Conservation (phyloP, 1,140 invertebrate species). For the Cydia amplana region DNA sequence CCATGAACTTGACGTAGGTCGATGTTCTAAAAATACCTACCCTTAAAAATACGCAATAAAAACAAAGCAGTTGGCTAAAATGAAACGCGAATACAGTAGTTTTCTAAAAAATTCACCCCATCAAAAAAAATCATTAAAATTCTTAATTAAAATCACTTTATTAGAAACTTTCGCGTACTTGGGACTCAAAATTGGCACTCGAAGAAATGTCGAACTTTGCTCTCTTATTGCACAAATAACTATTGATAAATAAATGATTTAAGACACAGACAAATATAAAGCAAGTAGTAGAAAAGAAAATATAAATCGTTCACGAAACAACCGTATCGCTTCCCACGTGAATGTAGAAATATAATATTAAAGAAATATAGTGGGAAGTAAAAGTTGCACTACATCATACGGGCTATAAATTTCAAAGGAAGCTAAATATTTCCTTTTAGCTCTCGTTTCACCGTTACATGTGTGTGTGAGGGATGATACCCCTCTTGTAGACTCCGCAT, state of each 20-base stretch:
- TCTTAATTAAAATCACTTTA: neutral
- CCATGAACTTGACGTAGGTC: neutral
- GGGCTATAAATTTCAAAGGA: slow-evolving; percentile 16
- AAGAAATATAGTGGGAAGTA: neutral
- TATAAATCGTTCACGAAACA: too few species aligned
- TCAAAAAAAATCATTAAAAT: too few species aligned
- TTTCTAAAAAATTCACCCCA: too few species aligned
- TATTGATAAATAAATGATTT: neutral
- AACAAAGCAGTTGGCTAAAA: too few species aligned
- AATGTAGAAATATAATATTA: neutral
- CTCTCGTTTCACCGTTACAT: neutral
- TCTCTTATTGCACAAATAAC: too few species aligned
- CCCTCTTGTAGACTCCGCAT: neutral
- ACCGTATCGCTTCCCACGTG: neutral
- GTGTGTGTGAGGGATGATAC: neutral
- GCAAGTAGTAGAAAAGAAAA: neutral
- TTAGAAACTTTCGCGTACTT: too few species aligned
- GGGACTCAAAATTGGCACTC: too few species aligned
- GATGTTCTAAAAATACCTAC: neutral
- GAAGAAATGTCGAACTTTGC: too few species aligned
- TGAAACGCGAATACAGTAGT: neutral
- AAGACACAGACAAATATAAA: neutral
- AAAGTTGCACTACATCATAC: slow-evolving; percentile 3
- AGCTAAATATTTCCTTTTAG: neutral
- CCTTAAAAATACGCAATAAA: neutral